Base-by-base conservation (phyloP, 2,888 invertebrate species). In the Nomada lathburiana region DNA sequence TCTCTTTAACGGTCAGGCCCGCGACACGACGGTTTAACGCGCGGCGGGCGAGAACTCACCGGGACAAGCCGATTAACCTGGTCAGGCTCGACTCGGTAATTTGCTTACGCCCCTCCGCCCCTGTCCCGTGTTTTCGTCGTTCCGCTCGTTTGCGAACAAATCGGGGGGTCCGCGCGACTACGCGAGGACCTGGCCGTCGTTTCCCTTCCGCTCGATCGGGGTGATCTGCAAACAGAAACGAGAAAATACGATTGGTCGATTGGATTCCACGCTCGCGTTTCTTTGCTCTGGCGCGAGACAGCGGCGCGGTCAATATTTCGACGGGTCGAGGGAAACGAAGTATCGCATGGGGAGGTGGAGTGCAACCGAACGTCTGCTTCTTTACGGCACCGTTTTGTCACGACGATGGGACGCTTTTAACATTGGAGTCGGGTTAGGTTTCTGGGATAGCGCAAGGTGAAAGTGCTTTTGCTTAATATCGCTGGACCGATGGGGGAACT, bases 191-290 rank as follows among this genome's bases (percentile, higher is more conserved):
- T 16, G n/a, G 36, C 23, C 62, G 82, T 53, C 73, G 60, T 65
- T 70, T 57, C 60, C 62, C 65, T 78, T 75, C 52, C 83, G 63
- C 68, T 47, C 62, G 70, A 68, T 64, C 68, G 47, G 26, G 73
- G 69, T 76, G 80, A 84, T 83, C 84, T 83, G 84, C 73, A 80
- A 84, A 84, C 84, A 83, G 76, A 80, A 84, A 44, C 79, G 64
- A 60, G 71, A 75, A 57, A 84, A 55, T 62, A 63, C 62, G 72
- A 76, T 83, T 69, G 71, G 70, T 55, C 70, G 72, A 59, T 81
- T 69, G 72, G 77, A 77, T 71, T 79, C 75, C 52, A 55, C 67
- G 52, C 18, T 67, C 53, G 55, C 67, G 65, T 74, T 73, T 81
- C 62, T 78, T 68, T 67, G 26, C 57, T 18, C 29, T 64, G 18